Conservation (phyloP, 2,113 vertebrate species). For the Sapayoa aenigma region DNA sequence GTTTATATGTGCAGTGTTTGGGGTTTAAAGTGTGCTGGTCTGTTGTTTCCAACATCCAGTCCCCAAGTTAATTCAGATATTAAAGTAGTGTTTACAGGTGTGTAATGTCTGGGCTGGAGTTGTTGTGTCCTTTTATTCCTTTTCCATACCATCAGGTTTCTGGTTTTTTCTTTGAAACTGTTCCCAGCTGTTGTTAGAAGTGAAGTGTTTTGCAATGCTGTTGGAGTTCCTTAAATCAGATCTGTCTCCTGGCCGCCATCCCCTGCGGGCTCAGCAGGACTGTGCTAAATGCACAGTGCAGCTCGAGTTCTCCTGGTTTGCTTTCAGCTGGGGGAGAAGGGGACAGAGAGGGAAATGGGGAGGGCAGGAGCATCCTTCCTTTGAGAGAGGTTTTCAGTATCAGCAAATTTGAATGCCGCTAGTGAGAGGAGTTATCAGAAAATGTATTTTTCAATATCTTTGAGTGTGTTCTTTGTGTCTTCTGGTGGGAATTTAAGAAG, state of each 20-base stretch:
- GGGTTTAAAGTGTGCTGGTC: neutral
- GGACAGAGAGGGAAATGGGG: neutral
- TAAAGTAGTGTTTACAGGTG: neutral
- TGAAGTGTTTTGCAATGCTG: neutral
- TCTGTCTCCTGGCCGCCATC: neutral
- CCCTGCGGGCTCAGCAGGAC: neutral
- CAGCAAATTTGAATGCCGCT: neutral
- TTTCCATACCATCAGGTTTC: neutral
- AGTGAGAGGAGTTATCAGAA: neutral
- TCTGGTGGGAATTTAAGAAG: neutral
- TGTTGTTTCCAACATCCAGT: neutral
- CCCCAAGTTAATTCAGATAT: neutral
- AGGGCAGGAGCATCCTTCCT: neutral
- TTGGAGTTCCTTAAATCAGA: constrained; percentile 30
- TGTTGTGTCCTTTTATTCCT: neutral
- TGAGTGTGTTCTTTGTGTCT: neutral
- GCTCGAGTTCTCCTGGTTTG: neutral
- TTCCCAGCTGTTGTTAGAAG: constrained; percentile 31
- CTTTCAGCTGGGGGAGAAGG: neutral
- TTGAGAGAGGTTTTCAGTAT: neutral
- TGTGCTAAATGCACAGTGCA: neutral
- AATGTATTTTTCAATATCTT: neutral
- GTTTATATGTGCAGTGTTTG: neutral
- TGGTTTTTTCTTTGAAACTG: neutral
- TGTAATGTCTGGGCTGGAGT: neutral